Percentiles rank a stretch among this genome's conserved stretches.
phyloP scores from a whole-genome alignment of 2,113 vertebrate species.

The Paradoxurus hermaphroditus region DNA sequence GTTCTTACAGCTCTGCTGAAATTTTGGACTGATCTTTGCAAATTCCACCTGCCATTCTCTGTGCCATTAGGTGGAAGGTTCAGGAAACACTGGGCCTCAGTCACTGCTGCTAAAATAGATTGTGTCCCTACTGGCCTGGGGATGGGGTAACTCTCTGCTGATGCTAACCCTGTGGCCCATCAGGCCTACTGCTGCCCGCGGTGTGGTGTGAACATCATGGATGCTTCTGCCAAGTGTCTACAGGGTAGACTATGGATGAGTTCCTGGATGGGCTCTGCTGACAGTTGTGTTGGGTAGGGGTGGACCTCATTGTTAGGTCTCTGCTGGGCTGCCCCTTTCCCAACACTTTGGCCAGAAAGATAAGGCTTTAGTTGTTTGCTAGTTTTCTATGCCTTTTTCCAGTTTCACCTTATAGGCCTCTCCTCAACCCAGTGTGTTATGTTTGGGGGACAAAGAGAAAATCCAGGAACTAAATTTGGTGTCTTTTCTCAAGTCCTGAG shows the following conservation, averaged over 20 bases:
- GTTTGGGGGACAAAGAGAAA: not conserved
- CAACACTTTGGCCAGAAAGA: not conserved
- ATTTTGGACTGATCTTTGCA: not conserved
- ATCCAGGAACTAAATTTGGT: not conserved
- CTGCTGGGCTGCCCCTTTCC: not conserved
- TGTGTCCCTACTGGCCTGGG: too few species aligned
- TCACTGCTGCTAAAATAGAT: not conserved
- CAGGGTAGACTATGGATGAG: not conserved
- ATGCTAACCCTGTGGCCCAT: not conserved
- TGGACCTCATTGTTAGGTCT: not conserved
- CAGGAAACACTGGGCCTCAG: not conserved
- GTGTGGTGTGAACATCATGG: accelerated
- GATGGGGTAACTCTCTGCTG: accelerated
- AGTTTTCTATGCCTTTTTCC: not conserved
- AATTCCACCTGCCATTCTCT: too few species aligned
- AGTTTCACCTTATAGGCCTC: not conserved
- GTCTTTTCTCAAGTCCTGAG: not conserved
- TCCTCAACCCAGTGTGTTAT: not conserved
- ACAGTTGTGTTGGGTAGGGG: accelerated
- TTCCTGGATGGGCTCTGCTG: not conserved
- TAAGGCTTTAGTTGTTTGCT: not conserved
- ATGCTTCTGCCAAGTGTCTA: not conserved
- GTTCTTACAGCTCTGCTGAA: not conserved
- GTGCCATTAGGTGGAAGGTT: not conserved
- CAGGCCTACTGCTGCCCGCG: accelerated